Evolutionary conservation across 2,888 invertebrate species (phyloP).

Genomic region (Teleogryllus oceanicus): DNA sequence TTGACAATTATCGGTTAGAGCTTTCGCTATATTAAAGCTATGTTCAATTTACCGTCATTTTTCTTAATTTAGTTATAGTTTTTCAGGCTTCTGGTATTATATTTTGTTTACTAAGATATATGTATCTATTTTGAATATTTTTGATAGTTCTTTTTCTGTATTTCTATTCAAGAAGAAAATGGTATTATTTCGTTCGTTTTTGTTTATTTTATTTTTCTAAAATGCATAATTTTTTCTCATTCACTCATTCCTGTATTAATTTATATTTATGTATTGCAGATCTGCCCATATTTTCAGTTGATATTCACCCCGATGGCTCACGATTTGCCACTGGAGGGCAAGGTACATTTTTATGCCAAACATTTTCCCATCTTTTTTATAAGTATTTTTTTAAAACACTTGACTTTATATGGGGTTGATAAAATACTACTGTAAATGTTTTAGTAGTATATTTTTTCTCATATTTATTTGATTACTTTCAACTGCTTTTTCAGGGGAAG

Average conservation of each 20-base stretch:
- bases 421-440: constrained; percentile 27
- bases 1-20: background rate
- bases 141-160: background rate
- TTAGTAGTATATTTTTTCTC: constrained; percentile 24
- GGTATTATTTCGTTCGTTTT: background rate
- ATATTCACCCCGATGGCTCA: constrained; percentile 93
- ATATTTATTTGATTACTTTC: constrained; percentile 27
- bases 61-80: constrained; percentile 27
- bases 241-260: background rate
- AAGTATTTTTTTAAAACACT: background rate
- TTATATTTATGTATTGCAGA: constrained; percentile 54
- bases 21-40: constrained; percentile 31
- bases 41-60: background rate
- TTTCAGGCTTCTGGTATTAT: background rate
- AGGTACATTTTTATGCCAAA: constrained; percentile 47
- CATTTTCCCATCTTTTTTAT: background rate
- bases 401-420: background rate
- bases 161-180: background rate
- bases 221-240: background rate
- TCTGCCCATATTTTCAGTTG: constrained; percentile 93
- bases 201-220: background rate
- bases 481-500: constrained; percentile 58
- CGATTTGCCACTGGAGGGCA: constrained; percentile 93
- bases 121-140: no score
- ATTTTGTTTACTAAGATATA: no score